These are phyloP conservation scores for Bombus balteatus DNA, from an alignment of 1,140 invertebrate species.

Conservation along the genomic window DNA sequence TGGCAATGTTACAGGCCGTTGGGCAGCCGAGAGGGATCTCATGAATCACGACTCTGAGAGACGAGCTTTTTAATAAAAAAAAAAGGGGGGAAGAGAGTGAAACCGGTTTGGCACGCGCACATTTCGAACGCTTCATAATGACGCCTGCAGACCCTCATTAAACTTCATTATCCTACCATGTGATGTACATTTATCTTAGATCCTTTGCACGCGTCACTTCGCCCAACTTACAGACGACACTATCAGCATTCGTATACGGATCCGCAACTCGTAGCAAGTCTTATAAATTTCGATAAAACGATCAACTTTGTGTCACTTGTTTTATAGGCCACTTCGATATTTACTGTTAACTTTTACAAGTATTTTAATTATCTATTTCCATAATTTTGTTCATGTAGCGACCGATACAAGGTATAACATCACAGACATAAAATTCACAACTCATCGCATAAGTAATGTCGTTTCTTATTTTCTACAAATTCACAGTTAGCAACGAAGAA, in stretches of 20 bases:
- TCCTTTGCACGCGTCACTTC: slow-evolving; percentile 1
- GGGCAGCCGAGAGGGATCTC: slow-evolving; percentile 71
- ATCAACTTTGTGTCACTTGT: neutral
- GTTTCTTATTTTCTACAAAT: too few species aligned
- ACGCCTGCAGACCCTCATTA: slow-evolving; percentile 57
- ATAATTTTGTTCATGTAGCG: neutral
- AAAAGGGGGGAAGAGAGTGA: slow-evolving; percentile 58
- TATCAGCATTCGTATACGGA: neutral
- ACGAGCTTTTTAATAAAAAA: slow-evolving; percentile 29
- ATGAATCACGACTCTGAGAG: slow-evolving; percentile 74
- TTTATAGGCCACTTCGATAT: neutral
- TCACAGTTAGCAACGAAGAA: too few species aligned
- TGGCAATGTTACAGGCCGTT: slow-evolving; percentile 79
- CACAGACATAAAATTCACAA: too few species aligned
- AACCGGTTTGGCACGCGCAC: slow-evolving; percentile 73
- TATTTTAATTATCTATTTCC: neutral
- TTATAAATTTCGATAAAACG: neutral
- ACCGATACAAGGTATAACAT: too few species aligned
- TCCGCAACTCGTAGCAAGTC: too few species aligned
- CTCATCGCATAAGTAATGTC: too few species aligned
- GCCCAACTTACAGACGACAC: neutral
- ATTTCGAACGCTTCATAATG: slow-evolving; percentile 58
- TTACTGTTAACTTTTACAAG: too few species aligned
- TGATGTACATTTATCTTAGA: slow-evolving; percentile 48
- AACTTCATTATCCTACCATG: slow-evolving; percentile 65